Evolutionary conservation across 2,888 invertebrate species (phyloP).

Genomic region (Amaurobius ferox): DNA sequence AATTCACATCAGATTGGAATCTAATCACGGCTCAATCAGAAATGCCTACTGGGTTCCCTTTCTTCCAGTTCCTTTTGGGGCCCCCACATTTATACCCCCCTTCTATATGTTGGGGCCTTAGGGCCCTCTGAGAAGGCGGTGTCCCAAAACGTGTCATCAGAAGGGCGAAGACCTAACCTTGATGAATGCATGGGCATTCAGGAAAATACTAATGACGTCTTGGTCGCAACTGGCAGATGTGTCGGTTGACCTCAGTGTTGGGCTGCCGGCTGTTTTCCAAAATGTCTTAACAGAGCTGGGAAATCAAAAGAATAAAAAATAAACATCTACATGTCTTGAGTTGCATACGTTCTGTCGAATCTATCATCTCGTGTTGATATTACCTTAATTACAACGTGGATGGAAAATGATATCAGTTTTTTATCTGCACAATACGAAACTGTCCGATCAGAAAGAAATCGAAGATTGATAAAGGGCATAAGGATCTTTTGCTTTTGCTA

Average conservation of each 20-base stretch:
- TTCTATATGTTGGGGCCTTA: neutral
- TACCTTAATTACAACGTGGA: neutral
- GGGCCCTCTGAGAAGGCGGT: conserved; percentile 37
- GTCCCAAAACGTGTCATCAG: conserved; percentile 67
- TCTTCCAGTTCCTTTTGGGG: neutral
- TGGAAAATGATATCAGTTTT: neutral
- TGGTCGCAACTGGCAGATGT: conserved; percentile 62
- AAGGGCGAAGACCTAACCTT: conserved; percentile 69
- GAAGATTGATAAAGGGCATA: neutral
- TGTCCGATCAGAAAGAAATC: neutral
- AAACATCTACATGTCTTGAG: neutral
- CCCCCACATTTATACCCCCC: conserved; percentile 1
- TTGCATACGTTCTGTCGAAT: neutral
- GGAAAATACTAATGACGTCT: conserved; percentile 66
- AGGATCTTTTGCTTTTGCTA: neutral
- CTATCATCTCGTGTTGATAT: neutral
- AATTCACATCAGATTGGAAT: neutral
- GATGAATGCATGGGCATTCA: conserved; percentile 64
- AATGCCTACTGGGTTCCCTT: neutral
- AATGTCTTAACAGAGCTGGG: neutral
- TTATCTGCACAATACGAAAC: neutral
- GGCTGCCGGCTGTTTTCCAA: neutral
- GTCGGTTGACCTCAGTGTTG: conserved; percentile 39
- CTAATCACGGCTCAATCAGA: conserved; percentile 3
- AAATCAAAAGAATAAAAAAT: neutral